A percentile compares a stretch with the other conserved stretches of the same genome.
Evolutionary conservation across 2,797 vertebrate species (phyloP).

Genomic region (Scolopax rusticola): DNA sequence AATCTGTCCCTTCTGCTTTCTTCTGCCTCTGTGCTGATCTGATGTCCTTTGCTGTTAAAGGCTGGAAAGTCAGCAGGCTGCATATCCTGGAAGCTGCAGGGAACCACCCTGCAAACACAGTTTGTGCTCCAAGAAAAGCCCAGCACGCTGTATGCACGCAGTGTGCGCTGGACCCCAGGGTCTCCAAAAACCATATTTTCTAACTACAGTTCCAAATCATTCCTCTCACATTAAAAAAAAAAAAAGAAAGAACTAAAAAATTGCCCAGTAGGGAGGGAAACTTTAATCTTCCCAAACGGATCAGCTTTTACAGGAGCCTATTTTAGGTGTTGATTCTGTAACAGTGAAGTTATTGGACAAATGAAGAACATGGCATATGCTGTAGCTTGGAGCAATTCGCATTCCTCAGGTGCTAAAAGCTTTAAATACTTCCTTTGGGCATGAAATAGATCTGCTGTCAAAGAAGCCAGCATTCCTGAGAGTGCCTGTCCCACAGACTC

Average conservation of each 20-base stretch:
- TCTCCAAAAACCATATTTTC: background rate
- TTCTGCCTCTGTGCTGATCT: background rate
- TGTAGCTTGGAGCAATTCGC: background rate
- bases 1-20: background rate
- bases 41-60: background rate
- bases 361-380: conserved; percentile 17
- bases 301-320: conserved; percentile 30
- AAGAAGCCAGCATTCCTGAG: conserved; percentile 45
- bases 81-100: background rate
- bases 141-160: fast-evolving
- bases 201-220: background rate
- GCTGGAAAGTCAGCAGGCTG: background rate
- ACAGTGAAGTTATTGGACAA: conserved; percentile 48
- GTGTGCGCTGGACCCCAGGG: background rate
- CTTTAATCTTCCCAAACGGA: background rate
- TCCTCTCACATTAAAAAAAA: background rate
- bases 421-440: conserved; percentile 63
- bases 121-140: conserved; percentile 26
- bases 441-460: conserved; percentile 42
- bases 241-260: background rate
- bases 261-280: background rate
- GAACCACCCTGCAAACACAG: conserved; percentile 5
- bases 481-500: conserved; percentile 39
- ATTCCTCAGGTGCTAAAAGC: conserved; percentile 64
- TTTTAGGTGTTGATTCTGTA: conserved; percentile 39